A percentile compares a stretch with the other conserved stretches of the same genome.
phyloP scores from a whole-genome alignment of 2,888 invertebrate species.

The Ectropis crepuscularia region DNA sequence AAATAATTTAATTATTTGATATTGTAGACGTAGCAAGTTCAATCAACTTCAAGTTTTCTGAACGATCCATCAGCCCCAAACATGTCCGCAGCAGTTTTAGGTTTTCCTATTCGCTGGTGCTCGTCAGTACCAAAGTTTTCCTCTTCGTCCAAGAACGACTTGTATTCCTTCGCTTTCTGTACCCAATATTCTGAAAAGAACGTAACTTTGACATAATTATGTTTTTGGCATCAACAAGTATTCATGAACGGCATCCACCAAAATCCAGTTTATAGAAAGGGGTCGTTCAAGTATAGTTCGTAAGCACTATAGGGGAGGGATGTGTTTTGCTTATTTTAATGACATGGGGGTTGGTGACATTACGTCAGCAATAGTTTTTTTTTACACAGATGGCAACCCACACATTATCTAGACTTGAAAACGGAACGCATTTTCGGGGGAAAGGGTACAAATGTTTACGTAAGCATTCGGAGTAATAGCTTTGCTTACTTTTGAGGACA shows the following conservation, averaged over 20 bases:
- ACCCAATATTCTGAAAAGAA: constrained; percentile 45
- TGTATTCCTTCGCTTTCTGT: constrained; percentile 70
- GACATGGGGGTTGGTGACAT: too few relatives aligned
- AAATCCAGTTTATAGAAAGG: not conserved
- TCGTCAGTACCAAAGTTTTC: constrained; percentile 77
- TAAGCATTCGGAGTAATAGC: too few relatives aligned
- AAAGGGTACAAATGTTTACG: too few relatives aligned
- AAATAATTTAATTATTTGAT: too few relatives aligned
- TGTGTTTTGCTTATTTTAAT: too few relatives aligned
- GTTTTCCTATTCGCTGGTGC: constrained; percentile 66
- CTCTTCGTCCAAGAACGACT: constrained; percentile 78
- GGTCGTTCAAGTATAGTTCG: too few relatives aligned
- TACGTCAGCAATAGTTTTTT: too few relatives aligned
- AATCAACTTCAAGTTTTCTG: constrained; percentile 65
- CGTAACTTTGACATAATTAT: not conserved
- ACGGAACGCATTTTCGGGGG: too few relatives aligned
- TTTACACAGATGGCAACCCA: too few relatives aligned
- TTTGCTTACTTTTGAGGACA: too few relatives aligned
- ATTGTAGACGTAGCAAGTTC: constrained; percentile 7
- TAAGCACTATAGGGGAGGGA: too few relatives aligned
- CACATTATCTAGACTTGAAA: too few relatives aligned
- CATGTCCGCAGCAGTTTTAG: constrained; percentile 72
- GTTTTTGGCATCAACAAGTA: not conserved
- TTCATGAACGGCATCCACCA: not conserved
- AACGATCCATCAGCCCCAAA: constrained; percentile 80